phyloP scores from a whole-genome alignment of 2,113 vertebrate genomes.

The Anthoscopus minutus region DNA sequence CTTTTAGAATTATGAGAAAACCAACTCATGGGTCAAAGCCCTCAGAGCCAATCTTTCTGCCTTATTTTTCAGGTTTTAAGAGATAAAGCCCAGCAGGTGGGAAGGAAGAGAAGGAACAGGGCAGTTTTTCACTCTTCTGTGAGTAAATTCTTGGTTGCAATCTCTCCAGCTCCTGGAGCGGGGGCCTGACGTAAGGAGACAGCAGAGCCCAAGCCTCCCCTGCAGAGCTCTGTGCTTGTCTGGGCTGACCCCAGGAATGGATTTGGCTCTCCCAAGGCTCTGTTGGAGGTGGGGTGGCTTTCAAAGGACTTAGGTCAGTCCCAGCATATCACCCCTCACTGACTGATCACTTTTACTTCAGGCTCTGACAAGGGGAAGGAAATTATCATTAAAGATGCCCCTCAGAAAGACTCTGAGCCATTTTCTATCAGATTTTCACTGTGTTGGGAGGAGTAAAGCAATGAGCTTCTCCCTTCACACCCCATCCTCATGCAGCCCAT shows the following conservation, averaged over 20 bases:
- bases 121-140: neutral
- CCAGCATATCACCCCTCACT: neutral
- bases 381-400: neutral
- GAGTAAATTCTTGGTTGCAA: neutral
- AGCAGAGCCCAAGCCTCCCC: neutral
- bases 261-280: neutral
- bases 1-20: neutral
- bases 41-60: neutral
- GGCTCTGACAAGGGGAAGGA: neutral
- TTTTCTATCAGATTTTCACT: neutral
- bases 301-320: neutral
- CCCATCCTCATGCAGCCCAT: neutral
- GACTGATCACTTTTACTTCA: neutral
- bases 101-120: neutral
- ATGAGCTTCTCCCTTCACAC: neutral
- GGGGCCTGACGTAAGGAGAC: neutral
- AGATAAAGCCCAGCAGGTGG: neutral
- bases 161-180: neutral
- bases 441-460: neutral
- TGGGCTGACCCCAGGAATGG: neutral
- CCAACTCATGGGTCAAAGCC: neutral
- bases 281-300: neutral
- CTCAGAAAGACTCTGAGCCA: neutral
- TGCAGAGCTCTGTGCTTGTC: neutral
- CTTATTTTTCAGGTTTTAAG: neutral